These are phyloP conservation scores for Poeciliopsis gracilis DNA, from an alignment of 2,797 vertebrate species.

Conservation along the genomic window DNA sequence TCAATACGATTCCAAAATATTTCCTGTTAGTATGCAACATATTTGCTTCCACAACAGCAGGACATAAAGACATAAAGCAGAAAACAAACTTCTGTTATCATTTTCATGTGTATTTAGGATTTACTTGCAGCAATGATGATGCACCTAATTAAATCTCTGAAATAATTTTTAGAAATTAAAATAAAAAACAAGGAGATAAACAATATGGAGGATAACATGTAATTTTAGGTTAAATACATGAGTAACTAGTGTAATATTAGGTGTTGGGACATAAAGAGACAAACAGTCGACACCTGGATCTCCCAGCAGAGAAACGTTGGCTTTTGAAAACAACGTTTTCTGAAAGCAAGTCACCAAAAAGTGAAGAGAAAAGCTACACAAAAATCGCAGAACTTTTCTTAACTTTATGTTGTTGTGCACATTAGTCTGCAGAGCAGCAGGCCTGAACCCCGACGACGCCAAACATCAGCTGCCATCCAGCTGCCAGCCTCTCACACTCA, in stretches of 20 bases:
- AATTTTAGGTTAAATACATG: no score
- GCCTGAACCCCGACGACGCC: slow-evolving; percentile 26
- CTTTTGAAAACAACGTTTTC: not conserved
- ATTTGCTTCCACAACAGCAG: not conserved
- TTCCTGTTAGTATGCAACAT: not conserved
- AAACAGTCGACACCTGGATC: not conserved
- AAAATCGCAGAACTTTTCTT: not conserved
- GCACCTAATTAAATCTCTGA: no score
- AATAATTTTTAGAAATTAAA: no score
- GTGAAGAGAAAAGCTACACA: not conserved
- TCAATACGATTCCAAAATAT: not conserved
- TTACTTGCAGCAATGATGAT: not conserved
- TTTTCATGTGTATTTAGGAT: not conserved
- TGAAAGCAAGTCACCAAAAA: not conserved
- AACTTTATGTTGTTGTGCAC: slow-evolving; percentile 5
- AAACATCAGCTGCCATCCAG: slow-evolving; percentile 49
- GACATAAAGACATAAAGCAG: not conserved
- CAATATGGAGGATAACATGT: no score
- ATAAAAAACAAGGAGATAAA: no score
- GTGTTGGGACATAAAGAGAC: no score
- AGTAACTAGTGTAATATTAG: not conserved
- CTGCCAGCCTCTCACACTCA: slow-evolving; percentile 39
- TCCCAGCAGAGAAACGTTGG: not conserved
- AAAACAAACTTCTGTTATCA: not conserved
- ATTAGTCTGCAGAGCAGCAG: slow-evolving; percentile 29